Base-by-base conservation (phyloP, 2,888 invertebrate species). In the Julus scanicus region DNA sequence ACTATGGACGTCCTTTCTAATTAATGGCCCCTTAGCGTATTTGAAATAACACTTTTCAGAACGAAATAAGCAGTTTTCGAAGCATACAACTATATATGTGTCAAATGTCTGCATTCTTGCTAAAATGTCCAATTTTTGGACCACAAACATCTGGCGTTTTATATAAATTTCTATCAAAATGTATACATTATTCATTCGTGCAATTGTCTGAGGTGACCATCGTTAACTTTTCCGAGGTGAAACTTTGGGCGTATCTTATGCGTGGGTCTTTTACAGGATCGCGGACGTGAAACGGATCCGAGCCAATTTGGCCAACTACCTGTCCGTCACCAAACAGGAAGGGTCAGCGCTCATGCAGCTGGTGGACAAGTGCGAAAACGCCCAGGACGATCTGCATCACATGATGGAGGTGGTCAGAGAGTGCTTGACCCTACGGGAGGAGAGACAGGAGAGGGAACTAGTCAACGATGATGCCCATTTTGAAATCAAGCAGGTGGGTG, bases 401-500 rank as follows among this genome's bases (percentile, higher is more conserved):
- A 49, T 86, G 48, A 8, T 86, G 29, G 57, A 86, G 37, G 53
- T 86, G n/a, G 49, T 86, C 53, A 53, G 17, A 20, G 86, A 53
- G 29, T 86, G 86, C 53, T 49, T 53, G 57, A 57, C 86, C 39
- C 53, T 86, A 17, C 48, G 86, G 8, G 39, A 86, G 17, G 86
- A 86, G 57, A 86, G 49, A n/a, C 48, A 86, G 53, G 44, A 44
- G 48, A 49, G 49, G 37, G 86, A 86, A n/a, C n/a, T 86, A 37
- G 86, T 86, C 86, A 49, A 86, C 86, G 86, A 86, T n/a, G 86
- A 86, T 39, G 49, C 86, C 37, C 86, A 86, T 53, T 15, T 48
- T n/a, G 53, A 86, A 86, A 86, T 86, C 53, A 48, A 53, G n/a
- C 86, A 86, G 57, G 86, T 86, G 39, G 17, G 39, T 29, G 29